A percentile compares a stretch with the other conserved stretches of the same genome.
These are phyloP conservation scores for Sycobia sp. DNA, from an alignment of 1,140 invertebrate species.

Conservation along the genomic window DNA sequence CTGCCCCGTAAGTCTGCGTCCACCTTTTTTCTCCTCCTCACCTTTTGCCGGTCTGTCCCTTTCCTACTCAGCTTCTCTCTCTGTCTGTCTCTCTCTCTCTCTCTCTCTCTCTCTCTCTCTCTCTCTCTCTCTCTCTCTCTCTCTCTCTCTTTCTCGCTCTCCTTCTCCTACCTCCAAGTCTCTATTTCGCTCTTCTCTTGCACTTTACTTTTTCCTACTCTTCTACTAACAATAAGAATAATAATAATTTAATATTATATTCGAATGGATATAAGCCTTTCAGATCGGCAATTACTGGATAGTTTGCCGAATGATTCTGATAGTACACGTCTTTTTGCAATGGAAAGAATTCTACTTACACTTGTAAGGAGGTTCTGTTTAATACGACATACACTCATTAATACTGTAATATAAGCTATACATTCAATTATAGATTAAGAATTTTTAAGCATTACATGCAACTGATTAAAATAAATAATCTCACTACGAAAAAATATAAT, in stretches of 20 bases:
- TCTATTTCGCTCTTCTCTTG: too few species aligned
- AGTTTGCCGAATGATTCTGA: background rate
- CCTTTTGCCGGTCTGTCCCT: constrained; percentile 8
- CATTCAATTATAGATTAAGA: too few species aligned
- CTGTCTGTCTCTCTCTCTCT: constrained; percentile 1
- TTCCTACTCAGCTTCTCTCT: background rate
- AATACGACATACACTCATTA: too few species aligned
- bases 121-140: too few species aligned
- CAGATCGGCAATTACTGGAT: background rate
- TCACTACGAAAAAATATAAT: too few species aligned
- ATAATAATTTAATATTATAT: constrained; percentile 18
- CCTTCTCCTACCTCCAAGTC: too few species aligned
- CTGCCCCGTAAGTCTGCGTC: constrained; percentile 35
- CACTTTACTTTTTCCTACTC: background rate
- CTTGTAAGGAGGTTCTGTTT: too few species aligned
- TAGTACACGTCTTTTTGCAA: background rate
- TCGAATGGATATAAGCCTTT: constrained; percentile 9
- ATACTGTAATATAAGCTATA: too few species aligned
- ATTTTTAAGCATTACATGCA: too few species aligned
- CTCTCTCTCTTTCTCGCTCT: too few species aligned
- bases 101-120: background rate
- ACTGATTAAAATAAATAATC: too few species aligned
- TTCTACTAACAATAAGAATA: background rate
- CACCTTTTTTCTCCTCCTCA: constrained; percentile 28
- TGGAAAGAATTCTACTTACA: background rate